Percentiles rank a stretch among this genome's conserved stretches.
These are phyloP conservation scores for Drosophila melanosoma DNA, from an alignment of 2,888 invertebrate species.

Conservation along the genomic window DNA sequence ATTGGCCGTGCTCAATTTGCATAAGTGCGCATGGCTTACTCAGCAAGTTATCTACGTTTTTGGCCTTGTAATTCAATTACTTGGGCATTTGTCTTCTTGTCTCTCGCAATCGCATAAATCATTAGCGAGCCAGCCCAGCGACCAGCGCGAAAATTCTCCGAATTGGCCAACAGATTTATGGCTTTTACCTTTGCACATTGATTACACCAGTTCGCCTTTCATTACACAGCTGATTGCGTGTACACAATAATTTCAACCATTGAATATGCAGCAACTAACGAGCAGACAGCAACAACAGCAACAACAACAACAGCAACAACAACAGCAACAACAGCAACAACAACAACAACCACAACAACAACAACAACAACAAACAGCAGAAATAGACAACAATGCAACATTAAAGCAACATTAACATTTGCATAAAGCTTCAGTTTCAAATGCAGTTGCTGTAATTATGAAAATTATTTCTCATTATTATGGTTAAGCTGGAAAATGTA, in stretches of 20 bases:
- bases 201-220: conserved; percentile 55
- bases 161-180: conserved; percentile 61
- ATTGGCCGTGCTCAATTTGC: conserved; percentile 66
- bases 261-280: conserved; percentile 56
- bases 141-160: conserved; percentile 1
- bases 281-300: conserved; percentile 6
- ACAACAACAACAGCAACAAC: not conserved
- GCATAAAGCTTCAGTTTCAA: not conserved
- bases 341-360: too few relatives aligned
- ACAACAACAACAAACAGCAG: not conserved
- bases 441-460: not conserved
- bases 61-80: conserved; percentile 76
- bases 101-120: conserved; percentile 66
- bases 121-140: conserved; percentile 53
- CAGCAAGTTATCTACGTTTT: conserved; percentile 64
- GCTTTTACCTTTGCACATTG: conserved; percentile 52
- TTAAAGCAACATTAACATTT: not conserved
- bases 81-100: conserved; percentile 76
- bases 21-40: conserved; percentile 69
- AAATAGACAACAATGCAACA: not conserved
- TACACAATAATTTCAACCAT: conserved; percentile 68
- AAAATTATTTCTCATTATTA: not conserved
- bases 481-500: not conserved
- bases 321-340: not conserved
- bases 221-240: conserved; percentile 73